Conservation (phyloP, 2,797 vertebrate species). For the Leptatherina wallacei region DNA sequence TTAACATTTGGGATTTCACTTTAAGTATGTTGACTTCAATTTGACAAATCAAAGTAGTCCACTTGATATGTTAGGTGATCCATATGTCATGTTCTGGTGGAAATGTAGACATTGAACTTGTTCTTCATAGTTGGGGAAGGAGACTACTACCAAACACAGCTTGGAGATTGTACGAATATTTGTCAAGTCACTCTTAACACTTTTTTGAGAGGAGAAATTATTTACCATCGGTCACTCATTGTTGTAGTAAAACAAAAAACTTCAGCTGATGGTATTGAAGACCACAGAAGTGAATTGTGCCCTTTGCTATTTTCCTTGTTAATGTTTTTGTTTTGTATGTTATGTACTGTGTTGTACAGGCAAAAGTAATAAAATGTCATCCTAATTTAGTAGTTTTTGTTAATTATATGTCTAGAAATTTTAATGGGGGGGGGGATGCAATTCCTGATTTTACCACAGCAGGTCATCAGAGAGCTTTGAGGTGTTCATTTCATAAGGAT, state of each 20-base stretch:
- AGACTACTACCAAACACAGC: slow-evolving; percentile 44
- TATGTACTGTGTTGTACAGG: slow-evolving; percentile 78
- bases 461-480: slow-evolving; percentile 67
- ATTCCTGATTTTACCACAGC: slow-evolving; percentile 66
- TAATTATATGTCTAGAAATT: background rate
- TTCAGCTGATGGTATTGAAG: slow-evolving; percentile 39
- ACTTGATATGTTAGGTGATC: slow-evolving; percentile 21
- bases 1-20: slow-evolving; percentile 54
- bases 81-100: slow-evolving; percentile 31
- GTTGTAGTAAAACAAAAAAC: slow-evolving; percentile 48
- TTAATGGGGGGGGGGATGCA: slow-evolving; percentile 38
- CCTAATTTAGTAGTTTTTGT: slow-evolving; percentile 31
- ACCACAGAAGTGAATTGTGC: slow-evolving; percentile 55
- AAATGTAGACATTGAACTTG: slow-evolving; percentile 40
- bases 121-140: slow-evolving; percentile 31
- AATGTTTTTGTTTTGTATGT: slow-evolving; percentile 71
- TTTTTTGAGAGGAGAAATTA: slow-evolving; percentile 40
- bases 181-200: slow-evolving; percentile 51
- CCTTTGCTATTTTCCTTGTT: slow-evolving; percentile 63
- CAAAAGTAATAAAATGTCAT: slow-evolving; percentile 77
- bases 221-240: slow-evolving; percentile 50
- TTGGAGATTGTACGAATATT: slow-evolving; percentile 66
- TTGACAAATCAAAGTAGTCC: slow-evolving; percentile 47
- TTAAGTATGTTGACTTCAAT: slow-evolving; percentile 39
- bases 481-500: slow-evolving; percentile 1